These are phyloP conservation scores for Ryuthela nishihirai DNA, from an alignment of 2,888 invertebrate genomes.

Conservation along the genomic window DNA sequence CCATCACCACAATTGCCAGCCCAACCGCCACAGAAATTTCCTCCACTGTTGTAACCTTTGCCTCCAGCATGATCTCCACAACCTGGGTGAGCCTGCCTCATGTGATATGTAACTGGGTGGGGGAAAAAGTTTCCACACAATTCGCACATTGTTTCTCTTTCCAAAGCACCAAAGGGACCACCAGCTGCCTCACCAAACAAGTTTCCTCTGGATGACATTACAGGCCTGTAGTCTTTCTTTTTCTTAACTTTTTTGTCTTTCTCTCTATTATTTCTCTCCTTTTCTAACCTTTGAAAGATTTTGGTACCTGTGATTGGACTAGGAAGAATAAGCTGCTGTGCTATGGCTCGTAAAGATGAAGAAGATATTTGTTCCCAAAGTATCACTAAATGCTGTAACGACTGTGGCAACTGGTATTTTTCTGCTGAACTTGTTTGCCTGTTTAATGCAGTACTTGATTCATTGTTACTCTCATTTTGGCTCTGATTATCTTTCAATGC, in stretches of 20 bases:
- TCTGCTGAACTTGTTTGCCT: slow-evolving; percentile 17
- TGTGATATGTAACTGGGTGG: slow-evolving; percentile 83
- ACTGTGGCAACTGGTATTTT: slow-evolving; percentile 65
- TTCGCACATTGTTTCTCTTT: slow-evolving; percentile 65
- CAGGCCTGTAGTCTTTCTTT: slow-evolving; percentile 58
- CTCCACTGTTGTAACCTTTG: slow-evolving; percentile 88
- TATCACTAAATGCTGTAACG: slow-evolving; percentile 76
- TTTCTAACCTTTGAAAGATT: slow-evolving; percentile 53
- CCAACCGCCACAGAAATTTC: slow-evolving; percentile 82
- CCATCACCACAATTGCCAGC: slow-evolving; percentile 84
- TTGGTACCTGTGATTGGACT: slow-evolving; percentile 54
- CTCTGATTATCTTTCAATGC: slow-evolving; percentile 21
- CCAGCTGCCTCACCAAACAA: slow-evolving; percentile 46
- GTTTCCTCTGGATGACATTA: slow-evolving; percentile 44
- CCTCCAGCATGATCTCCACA: slow-evolving; percentile 81
- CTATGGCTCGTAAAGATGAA: slow-evolving; percentile 58
- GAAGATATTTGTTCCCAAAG: slow-evolving; percentile 78
- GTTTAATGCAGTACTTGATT: background rate
- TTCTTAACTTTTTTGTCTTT: slow-evolving; percentile 54
- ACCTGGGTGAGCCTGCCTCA: slow-evolving; percentile 84
- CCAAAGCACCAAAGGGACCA: slow-evolving; percentile 41
- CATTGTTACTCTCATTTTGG: slow-evolving; percentile 5
- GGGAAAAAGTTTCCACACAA: slow-evolving; percentile 66
- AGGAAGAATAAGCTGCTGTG: slow-evolving; percentile 60
- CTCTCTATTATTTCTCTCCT: slow-evolving; percentile 49